Conservation (phyloP, 92 coral and sea anemone species). For the Muricea muricata region DNA sequence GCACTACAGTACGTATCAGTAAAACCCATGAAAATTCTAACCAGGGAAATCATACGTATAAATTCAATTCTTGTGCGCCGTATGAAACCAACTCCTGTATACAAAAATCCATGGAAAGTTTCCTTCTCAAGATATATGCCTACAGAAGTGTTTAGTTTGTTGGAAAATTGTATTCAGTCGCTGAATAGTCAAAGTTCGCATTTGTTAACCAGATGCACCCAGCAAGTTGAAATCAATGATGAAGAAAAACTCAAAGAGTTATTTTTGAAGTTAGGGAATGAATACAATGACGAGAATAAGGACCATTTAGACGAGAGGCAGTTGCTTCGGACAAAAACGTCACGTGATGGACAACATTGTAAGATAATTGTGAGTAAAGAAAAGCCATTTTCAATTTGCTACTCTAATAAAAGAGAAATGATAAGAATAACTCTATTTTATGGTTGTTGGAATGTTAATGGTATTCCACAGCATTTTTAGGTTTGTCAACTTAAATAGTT, state of each 20-base stretch:
- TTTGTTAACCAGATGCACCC: background rate
- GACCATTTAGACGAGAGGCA: too few species aligned
- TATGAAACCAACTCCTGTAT: constrained; percentile 2
- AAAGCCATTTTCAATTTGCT: too few species aligned
- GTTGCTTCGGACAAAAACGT: too few species aligned
- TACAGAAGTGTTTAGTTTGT: background rate
- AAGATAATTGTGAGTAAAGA: too few species aligned
- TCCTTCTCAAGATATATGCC: background rate
- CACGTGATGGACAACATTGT: too few species aligned
- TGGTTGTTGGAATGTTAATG: too few species aligned
- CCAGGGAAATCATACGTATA: constrained; percentile 5
- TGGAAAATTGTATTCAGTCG: background rate
- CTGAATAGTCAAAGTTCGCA: background rate
- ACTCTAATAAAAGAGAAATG: too few species aligned
- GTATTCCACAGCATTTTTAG: too few species aligned
- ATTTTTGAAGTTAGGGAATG: background rate
- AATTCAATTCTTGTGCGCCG: background rate
- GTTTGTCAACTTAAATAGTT: too few species aligned
- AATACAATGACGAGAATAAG: background rate
- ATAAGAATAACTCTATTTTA: too few species aligned
- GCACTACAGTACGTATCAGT: background rate
- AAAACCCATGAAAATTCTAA: background rate
- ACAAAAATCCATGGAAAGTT: background rate
- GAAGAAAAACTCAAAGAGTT: background rate
- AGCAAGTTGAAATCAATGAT: background rate